phyloP scores from a whole-genome alignment of 92 coral and sea anemone species.

The Zoanthus gigantus region DNA sequence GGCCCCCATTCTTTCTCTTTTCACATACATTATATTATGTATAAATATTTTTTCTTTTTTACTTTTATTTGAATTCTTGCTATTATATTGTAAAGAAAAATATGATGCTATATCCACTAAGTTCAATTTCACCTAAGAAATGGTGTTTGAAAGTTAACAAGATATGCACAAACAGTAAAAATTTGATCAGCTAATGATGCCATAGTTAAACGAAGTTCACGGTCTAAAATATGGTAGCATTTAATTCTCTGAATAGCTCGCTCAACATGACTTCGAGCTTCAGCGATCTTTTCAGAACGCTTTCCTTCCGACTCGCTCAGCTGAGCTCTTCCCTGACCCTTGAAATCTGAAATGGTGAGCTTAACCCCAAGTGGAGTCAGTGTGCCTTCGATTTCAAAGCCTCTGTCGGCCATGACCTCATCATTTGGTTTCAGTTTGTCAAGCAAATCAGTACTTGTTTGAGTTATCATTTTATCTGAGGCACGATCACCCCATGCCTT shows the following conservation, averaged over 20 bases:
- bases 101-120: too few species aligned
- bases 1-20: too few species aligned
- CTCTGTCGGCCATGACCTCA: constrained; percentile 31
- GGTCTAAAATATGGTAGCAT: constrained; percentile 44
- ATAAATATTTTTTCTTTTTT: too few species aligned
- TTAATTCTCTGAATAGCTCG: constrained; percentile 21
- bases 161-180: constrained; percentile 23
- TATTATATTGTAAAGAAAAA: too few species aligned
- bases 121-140: not conserved
- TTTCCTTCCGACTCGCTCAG: constrained; percentile 18
- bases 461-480: constrained; percentile 59
- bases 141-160: constrained; percentile 21
- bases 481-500: constrained; percentile 48
- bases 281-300: constrained; percentile 58
- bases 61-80: too few species aligned
- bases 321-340: constrained; percentile 59
- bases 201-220: constrained; percentile 48
- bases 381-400: constrained; percentile 56
- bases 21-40: too few species aligned
- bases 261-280: constrained; percentile 55
- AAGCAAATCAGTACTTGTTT: constrained; percentile 52
- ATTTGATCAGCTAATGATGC: constrained; percentile 21
- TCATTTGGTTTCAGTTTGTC: constrained; percentile 50
- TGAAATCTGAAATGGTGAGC: constrained; percentile 62
- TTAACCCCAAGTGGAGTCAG: constrained; percentile 51